These are phyloP conservation scores for Caenorhabditis angaria DNA, from an alignment of 2,888 invertebrate genomes.

Conservation along the genomic window DNA sequence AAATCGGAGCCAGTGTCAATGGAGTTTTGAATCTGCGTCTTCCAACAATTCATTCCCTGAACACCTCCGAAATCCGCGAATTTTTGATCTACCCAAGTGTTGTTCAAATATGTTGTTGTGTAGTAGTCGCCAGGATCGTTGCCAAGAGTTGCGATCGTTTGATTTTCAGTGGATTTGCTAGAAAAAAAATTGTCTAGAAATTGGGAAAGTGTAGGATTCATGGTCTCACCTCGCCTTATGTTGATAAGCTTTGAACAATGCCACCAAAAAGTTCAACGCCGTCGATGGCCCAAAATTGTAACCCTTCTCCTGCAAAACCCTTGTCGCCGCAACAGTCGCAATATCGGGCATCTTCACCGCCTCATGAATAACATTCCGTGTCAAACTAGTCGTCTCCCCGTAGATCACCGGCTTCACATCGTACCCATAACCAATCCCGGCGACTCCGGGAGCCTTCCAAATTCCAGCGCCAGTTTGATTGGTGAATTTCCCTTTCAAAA, in stretches of 20 bases:
- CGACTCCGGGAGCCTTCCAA: conserved; percentile 63
- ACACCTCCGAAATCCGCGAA: conserved; percentile 47
- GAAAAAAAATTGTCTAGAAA: no score
- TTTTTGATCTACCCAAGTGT: conserved; percentile 47
- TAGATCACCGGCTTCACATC: conserved; percentile 51
- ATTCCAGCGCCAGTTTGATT: conserved; percentile 56
- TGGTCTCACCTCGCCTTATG: conserved; percentile 13
- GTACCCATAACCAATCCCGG: conserved; percentile 66
- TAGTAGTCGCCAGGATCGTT: conserved; percentile 58
- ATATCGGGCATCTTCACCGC: conserved; percentile 65
- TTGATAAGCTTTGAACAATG: conserved; percentile 48
- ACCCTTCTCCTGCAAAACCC: conserved; percentile 40
- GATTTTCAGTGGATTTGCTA: not conserved
- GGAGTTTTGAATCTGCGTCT: conserved; percentile 44
- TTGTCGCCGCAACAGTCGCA: conserved; percentile 62
- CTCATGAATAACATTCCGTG: conserved; percentile 60
- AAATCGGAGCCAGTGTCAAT: conserved; percentile 51
- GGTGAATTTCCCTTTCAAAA: conserved; percentile 54
- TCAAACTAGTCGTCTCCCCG: conserved; percentile 58
- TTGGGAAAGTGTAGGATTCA: not conserved
- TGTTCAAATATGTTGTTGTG: conserved; percentile 48
- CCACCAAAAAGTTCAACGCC: conserved; percentile 58
- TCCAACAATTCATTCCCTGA: conserved; percentile 51
- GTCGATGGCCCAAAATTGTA: conserved; percentile 54
- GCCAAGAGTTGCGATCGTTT: conserved; percentile 47